Evolutionary conservation across 2,113 vertebrate genomes (phyloP).

Genomic region (Ibidorhyncha struthersii): DNA sequence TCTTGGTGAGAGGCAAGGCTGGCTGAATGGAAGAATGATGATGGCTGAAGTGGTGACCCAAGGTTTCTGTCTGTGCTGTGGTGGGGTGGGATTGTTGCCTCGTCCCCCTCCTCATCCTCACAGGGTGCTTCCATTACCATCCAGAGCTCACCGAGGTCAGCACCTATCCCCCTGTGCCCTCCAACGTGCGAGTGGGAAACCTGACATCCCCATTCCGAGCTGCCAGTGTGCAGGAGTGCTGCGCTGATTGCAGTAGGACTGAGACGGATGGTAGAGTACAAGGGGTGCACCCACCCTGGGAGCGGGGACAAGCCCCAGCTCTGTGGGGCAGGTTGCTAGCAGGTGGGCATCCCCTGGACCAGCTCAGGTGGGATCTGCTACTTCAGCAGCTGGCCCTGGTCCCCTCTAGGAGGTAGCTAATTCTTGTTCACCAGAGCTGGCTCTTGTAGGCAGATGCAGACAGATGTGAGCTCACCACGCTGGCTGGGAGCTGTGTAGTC

Average conservation of each 20-base stretch:
- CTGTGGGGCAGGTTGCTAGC: background rate
- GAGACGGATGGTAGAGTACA: accelerated
- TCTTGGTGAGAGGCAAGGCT: background rate
- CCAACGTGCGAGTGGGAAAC: accelerated
- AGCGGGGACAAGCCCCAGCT: background rate
- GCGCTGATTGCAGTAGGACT: background rate
- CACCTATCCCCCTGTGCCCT: background rate
- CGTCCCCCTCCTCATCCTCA: background rate
- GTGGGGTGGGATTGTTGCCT: background rate
- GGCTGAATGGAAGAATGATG: background rate
- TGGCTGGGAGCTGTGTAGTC: background rate
- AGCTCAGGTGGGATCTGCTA: background rate
- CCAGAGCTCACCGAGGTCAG: background rate
- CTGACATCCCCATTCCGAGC: background rate
- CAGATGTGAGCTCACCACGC: background rate
- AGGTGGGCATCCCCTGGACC: background rate
- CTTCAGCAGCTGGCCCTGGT: background rate
- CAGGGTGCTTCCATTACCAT: background rate
- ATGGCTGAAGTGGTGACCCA: background rate
- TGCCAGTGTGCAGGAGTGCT: accelerated
- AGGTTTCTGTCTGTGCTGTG: background rate
- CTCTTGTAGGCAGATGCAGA: background rate
- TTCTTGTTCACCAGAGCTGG: background rate
- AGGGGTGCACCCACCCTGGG: too few relatives aligned
- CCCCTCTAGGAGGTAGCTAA: background rate